These are phyloP conservation scores for Macrotrachela quadricornifera DNA, from an alignment of 1,140 invertebrate genomes.

Conservation along the genomic window DNA sequence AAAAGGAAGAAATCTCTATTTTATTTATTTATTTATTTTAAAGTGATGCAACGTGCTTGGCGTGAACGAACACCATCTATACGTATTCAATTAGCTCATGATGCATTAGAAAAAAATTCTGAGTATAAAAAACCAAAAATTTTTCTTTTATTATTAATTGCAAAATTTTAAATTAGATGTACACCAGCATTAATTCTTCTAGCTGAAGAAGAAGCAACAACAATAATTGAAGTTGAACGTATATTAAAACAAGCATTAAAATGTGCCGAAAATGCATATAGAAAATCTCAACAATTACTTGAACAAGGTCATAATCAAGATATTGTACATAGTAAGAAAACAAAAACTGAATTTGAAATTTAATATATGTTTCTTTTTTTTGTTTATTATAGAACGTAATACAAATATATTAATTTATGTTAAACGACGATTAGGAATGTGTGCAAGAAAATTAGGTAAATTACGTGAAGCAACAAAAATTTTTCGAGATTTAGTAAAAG, in stretches of 20 bases:
- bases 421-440: constrained; percentile 79
- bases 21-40: constrained; percentile 12
- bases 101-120: constrained; percentile 64
- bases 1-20: too few relatives aligned
- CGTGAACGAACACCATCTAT: constrained; percentile 73
- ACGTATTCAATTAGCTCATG: constrained; percentile 70
- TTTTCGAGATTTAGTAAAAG: constrained; percentile 87
- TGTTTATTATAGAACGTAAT: constrained; percentile 42
- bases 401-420: constrained; percentile 87
- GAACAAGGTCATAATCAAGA: constrained; percentile 55
- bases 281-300: constrained; percentile 52
- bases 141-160: neutral
- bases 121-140: constrained; percentile 38
- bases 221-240: constrained; percentile 60
- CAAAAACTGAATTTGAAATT: neutral
- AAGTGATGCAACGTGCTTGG: constrained; percentile 93
- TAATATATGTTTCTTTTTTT: neutral
- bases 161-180: constrained; percentile 34
- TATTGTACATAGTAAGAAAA: constrained; percentile 45
- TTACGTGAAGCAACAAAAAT: constrained; percentile 86
- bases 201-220: constrained; percentile 83
- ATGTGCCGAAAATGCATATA: constrained; percentile 63
- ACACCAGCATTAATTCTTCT: constrained; percentile 79
- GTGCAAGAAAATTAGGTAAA: constrained; percentile 65
- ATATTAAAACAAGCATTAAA: constrained; percentile 65